These are phyloP conservation scores for Tichodroma muraria DNA, from an alignment of 2,113 vertebrate genomes.

Conservation along the genomic window DNA sequence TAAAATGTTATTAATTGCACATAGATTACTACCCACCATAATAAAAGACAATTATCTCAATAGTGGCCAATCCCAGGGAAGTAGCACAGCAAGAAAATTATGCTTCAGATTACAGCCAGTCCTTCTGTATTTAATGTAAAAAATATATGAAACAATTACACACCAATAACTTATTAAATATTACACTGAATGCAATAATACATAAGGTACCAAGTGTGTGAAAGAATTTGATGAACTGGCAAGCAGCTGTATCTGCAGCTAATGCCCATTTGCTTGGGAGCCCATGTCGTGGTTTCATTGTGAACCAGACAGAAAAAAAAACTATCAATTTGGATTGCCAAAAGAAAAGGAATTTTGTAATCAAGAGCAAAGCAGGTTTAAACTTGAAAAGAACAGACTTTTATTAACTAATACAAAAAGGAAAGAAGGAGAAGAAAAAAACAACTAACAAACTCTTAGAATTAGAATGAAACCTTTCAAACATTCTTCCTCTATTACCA, in stretches of 20 bases:
- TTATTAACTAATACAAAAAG: too few species aligned
- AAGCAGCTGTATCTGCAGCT: not conserved
- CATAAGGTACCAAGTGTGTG: not conserved
- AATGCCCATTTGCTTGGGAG: not conserved
- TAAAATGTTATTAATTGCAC: slow-evolving; percentile 24
- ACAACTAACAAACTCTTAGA: too few species aligned
- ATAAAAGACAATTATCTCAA: not conserved
- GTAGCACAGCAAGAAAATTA: not conserved
- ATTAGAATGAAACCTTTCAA: too few species aligned
- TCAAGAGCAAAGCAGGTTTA: too few species aligned
- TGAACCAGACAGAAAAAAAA: too few species aligned
- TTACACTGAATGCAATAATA: not conserved
- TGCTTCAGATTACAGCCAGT: not conserved
- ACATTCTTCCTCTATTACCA: too few species aligned
- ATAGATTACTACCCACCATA: not conserved
- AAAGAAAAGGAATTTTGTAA: too few species aligned
- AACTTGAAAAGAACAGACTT: too few species aligned
- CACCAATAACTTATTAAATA: not conserved
- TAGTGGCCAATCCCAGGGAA: not conserved
- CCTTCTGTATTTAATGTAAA: not conserved
- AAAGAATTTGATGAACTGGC: not conserved
- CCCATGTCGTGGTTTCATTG: too few species aligned
- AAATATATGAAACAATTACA: slow-evolving; percentile 27
- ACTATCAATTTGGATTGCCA: too few species aligned
- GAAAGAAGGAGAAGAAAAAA: too few species aligned